These are phyloP conservation scores for Heteropelma amictum DNA, from an alignment of 2,888 invertebrate genomes.

Conservation along the genomic window DNA sequence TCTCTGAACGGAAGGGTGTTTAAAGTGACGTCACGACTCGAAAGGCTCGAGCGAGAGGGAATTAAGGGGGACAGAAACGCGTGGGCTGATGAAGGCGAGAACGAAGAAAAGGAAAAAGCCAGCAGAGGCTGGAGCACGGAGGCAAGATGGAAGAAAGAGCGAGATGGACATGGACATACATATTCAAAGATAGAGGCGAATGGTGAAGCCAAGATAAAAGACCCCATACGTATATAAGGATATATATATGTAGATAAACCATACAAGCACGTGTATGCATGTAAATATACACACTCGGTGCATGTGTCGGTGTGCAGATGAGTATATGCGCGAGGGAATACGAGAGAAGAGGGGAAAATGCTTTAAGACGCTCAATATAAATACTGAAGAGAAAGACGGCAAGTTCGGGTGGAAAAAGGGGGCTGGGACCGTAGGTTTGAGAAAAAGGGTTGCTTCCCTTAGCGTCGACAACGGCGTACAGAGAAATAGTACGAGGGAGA, in stretches of 20 bases:
- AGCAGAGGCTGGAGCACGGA: constrained; percentile 17
- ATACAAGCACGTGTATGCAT: background rate
- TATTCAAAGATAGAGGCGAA: constrained; percentile 54
- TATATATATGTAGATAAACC: background rate
- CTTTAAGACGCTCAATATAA: constrained; percentile 78
- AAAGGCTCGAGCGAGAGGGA: constrained; percentile 43
- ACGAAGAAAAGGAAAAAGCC: constrained; percentile 33
- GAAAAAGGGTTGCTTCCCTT: constrained; percentile 78
- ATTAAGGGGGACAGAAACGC: constrained; percentile 39
- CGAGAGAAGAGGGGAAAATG: constrained; percentile 69
- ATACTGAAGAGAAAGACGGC: constrained; percentile 64
- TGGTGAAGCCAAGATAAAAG: constrained; percentile 49
- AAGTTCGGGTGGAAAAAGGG: constrained; percentile 9
- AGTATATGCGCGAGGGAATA: constrained; percentile 44
- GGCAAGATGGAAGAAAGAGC: constrained; percentile 43
- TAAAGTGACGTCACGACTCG: constrained; percentile 74
- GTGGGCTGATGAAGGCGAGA: constrained; percentile 51
- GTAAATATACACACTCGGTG: background rate
- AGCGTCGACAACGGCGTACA: constrained; percentile 69
- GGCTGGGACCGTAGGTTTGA: constrained; percentile 63
- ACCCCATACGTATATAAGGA: constrained; percentile 37
- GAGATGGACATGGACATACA: constrained; percentile 35
- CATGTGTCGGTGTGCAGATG: background rate
- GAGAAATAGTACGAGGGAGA: constrained; percentile 40
- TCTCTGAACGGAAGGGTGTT: constrained; percentile 71